Base-by-base conservation (phyloP, 2,888 invertebrate species). In the Hoplodrina ambigua region DNA sequence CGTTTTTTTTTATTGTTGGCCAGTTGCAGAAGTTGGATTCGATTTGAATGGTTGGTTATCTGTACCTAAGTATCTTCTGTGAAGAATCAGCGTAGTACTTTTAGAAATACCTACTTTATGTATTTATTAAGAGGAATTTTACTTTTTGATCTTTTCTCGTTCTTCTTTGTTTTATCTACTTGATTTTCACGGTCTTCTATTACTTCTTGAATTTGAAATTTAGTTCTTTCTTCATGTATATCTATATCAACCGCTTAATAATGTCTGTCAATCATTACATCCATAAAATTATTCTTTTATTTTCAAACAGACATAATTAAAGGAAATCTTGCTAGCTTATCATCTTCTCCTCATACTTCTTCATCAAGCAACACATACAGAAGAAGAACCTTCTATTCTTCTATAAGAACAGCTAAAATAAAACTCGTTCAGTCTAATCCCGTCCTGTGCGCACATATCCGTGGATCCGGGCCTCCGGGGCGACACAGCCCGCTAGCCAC, bases 401-500 rank as follows among this genome's bases (percentile, higher is more conserved):
- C 15, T 37, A 20, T 4, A 72, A 44, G 0, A 57, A 54, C 19
- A 74, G 19, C 17, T 46, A 37, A 44, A 57, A 67, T 54, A 68
- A 75, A 68, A 77, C 15, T 60, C 37, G 46, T 46, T 8, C 37
- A 11, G 11, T 58, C 72, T 84, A 87, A 86, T 91, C 83, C 91
- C 71, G 72, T 88, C 88, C 93, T 94, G 93, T 85, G 69, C 74
- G 62, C 71, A 68, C 66, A 81, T 85, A 85, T 84, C 85, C 86
- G 82, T 84, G 85, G 86, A 88, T 86, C 87, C 89, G 46, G 46
- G 46, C 46, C 41, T 46, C 46, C 46, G 89, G 84, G 75, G 73
- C 83, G 92, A 92, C 89, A 91, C 92, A 90, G 87, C 79, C 86
- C 87, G 90, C 86, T 91, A 89, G 84, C 85, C 91, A 90, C 86